phyloP scores from a whole-genome alignment of 2,888 invertebrate genomes.

The Napeogenes sylphis region DNA sequence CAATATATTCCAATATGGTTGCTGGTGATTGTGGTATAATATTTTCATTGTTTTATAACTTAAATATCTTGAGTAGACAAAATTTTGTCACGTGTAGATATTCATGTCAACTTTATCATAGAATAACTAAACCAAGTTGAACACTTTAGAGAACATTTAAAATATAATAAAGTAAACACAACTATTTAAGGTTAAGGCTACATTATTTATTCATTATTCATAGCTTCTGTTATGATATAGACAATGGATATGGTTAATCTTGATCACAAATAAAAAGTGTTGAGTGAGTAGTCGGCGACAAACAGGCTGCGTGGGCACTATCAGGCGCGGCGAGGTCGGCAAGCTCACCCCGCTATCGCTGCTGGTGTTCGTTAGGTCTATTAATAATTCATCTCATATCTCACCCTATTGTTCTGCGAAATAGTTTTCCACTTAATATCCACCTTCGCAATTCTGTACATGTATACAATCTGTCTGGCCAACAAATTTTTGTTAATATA shows the following conservation, averaged over 20 bases:
- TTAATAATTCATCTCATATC: slow-evolving; percentile 73
- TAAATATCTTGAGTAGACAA: background rate
- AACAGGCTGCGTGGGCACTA: slow-evolving; percentile 76
- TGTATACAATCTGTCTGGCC: slow-evolving; percentile 5
- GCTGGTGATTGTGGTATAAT: slow-evolving; percentile 13
- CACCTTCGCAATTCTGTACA: slow-evolving; percentile 9
- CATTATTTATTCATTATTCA: background rate
- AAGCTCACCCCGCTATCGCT: slow-evolving; percentile 71
- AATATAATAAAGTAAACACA: background rate
- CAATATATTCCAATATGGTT: background rate
- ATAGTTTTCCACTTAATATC: slow-evolving; percentile 52
- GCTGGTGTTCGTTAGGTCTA: slow-evolving; percentile 66
- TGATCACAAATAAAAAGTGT: slow-evolving; percentile 39
- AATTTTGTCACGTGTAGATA: background rate
- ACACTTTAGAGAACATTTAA: background rate
- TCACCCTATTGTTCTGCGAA: slow-evolving; percentile 64
- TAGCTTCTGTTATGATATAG: background rate
- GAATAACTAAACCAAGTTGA: no score
- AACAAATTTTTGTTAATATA: background rate
- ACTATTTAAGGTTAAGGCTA: background rate
- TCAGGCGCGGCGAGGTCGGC: slow-evolving; percentile 63
- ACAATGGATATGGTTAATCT: slow-evolving; percentile 11
- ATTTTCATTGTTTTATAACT: background rate
- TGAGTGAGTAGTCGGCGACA: slow-evolving; percentile 65
- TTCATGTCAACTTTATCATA: background rate